Conservation (phyloP, 2,888 invertebrate species). For the Melolontha melolontha region DNA sequence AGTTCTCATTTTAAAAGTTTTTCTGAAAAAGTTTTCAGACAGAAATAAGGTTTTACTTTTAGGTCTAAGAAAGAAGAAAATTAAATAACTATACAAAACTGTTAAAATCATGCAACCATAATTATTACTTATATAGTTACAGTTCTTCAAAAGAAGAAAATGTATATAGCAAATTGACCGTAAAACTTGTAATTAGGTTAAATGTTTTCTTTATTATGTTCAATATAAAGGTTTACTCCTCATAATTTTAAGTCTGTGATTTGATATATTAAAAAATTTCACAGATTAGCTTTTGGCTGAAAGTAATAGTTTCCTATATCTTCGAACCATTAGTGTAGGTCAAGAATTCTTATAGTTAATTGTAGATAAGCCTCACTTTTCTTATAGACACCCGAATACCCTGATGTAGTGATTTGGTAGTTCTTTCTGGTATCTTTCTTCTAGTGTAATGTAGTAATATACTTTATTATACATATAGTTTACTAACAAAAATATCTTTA, state of each 20-base stretch:
- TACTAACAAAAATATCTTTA: neutral
- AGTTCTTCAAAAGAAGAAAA: neutral
- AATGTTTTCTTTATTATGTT: neutral
- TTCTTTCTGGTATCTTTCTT: conserved; percentile 6
- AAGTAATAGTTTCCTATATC: conserved; percentile 43
- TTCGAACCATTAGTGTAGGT: conserved; percentile 18
- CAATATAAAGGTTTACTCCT: conserved; percentile 39
- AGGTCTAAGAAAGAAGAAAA: too few species aligned
- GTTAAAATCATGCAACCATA: too few species aligned
- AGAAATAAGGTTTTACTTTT: too few species aligned
- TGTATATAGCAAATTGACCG: neutral
- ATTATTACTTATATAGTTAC: too few species aligned
- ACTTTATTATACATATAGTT: too few species aligned
- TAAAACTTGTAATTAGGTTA: neutral
- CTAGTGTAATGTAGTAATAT: conserved; percentile 16
- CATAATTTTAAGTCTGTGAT: conserved; percentile 37
- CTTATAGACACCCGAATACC: neutral
- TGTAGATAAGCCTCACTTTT: conserved; percentile 15
- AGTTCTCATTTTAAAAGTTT: too few species aligned
- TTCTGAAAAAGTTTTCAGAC: too few species aligned
- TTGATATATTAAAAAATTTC: conserved; percentile 34
- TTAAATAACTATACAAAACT: too few species aligned
- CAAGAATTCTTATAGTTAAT: conserved; percentile 10
- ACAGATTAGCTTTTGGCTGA: conserved; percentile 55
- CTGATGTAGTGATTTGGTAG: conserved; percentile 19